Base-by-base conservation (phyloP, 1,140 invertebrate species). In the Zaprionus taronus region DNA sequence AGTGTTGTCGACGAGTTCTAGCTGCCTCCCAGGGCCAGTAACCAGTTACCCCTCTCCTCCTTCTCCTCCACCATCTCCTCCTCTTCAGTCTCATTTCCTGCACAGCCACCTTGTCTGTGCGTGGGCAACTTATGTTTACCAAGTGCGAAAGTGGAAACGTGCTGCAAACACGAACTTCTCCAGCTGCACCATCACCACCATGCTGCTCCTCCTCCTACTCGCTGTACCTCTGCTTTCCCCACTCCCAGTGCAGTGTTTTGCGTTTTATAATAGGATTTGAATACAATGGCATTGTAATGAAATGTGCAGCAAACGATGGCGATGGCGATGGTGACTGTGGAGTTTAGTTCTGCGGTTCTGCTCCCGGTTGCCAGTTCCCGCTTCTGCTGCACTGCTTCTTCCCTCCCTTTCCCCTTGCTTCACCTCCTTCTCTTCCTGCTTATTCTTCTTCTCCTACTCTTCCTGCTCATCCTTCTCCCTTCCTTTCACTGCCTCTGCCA, bases 131-230 rank as follows among this genome's bases (percentile, higher is more conserved):
- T 89, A 89, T 87, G 84, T 87, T 87, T 87, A 87, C 84, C 84
- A 87, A 87, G 84, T 90, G 84, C 84, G 85, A 87, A 87, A 87
- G 84, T 87, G 85, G 84, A 87, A 87, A 89, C 84, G 84, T 87
- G 84, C 81, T 87, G 84, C 84, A 89, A 87, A 89, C 85, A 87
- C 80, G 78, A 76, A 87, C 83, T 83, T 77, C 80, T 74, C 57
- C 55, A 60, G 66, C 69, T 63, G 68, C 71, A 72, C 60, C 47
- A 73, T 71, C 71, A 64, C 73, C 61, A 58, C 38, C 22, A 17
- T 6, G 22, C 5, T 2, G 5, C 22, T 3, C n/a, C 26, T 44
- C 7, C 41, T 41, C n/a, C 12, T 36, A 7, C 15, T 36, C 24
- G 9, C 31, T 11, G 7, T 44, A 9, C 24, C 15, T 36, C 44